Evolutionary conservation across 2,888 invertebrate species (phyloP), one percentile per base, ranked within the genome.

Genomic region (Amblyteles armatorius): DNA sequence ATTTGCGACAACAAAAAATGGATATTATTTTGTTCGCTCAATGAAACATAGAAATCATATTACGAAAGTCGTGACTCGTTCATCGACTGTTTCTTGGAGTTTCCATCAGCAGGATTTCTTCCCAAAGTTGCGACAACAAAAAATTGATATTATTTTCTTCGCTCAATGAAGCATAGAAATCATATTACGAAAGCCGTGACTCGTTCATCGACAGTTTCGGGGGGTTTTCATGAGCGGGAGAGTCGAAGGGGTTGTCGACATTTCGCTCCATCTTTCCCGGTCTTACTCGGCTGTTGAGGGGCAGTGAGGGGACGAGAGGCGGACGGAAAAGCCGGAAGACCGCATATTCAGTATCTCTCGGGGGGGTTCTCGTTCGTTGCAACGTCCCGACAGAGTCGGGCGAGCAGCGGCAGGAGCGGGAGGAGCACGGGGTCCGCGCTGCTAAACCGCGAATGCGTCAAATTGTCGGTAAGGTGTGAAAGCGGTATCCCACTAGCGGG

Each of bases 381-480:
- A 79, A 48, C 57, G 69, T 26, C 68, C 50, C 52, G 40, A 68
- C 68, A 63, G 60, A 65, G 67, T 65, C 57, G 36, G 55, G 67
- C 33, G 67, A 72, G 73, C 73, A 60, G 48, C 29, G 13, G 52
- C 19, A 65, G 63, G 69, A 57, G 71, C 67, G 3, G 55, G 22
- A 57, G 33, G n/a, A 60, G 60, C 60, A 13, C 69, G 50, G 67
- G 52, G 69, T 68, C 65, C 67, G 78, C 67, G 19, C 68, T 73
- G 79, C 69, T 74, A 83, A 79, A 83, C 83, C 83, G 86, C 87
- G 86, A 88, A 88, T 85, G 81, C 85, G 86, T 86, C 85, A 87
- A 88, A 88, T 86, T 84, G 87, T 80, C 86, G 88, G 86, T 84
- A 84, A 88, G 86, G 88, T 86, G 88, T 85, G 87, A 86, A 88